Evolutionary conservation across 2,888 invertebrate genomes (phyloP).

Genomic region (Hirtodrosophila cameraria): DNA sequence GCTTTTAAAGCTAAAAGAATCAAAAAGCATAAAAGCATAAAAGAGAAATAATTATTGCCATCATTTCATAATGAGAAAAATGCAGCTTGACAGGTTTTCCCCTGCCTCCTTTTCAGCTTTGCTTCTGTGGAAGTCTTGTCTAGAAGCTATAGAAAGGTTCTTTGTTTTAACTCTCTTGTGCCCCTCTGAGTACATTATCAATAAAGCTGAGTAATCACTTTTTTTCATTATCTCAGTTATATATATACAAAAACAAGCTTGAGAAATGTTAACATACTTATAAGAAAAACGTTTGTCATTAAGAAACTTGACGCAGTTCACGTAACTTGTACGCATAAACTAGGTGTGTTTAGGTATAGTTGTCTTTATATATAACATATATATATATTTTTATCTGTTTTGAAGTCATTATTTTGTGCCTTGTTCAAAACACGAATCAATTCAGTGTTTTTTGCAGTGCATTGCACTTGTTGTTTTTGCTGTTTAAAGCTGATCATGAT

Average conservation of each 20-base stretch:
- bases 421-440: background rate
- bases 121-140: constrained; percentile 34
- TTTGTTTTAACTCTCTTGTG: constrained; percentile 13
- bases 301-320: background rate
- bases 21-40: constrained; percentile 5
- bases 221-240: too few species aligned
- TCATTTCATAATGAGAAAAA: constrained; percentile 29
- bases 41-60: constrained; percentile 2
- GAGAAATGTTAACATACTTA: too few species aligned
- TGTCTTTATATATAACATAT: too few species aligned
- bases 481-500: background rate
- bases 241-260: too few species aligned
- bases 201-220: constrained; percentile 51
- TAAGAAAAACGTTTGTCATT: too few species aligned
- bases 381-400: too few species aligned
- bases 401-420: background rate
- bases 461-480: constrained; percentile 14
- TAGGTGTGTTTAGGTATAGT: background rate
- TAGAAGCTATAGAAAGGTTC: constrained; percentile 7
- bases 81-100: constrained; percentile 13
- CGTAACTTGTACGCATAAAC: background rate
- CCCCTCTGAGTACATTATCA: constrained; percentile 27
- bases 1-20: constrained; percentile 19
- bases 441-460: constrained; percentile 2
- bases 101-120: background rate